Evolutionary conservation across 2,797 vertebrate genomes (phyloP).

Genomic region (Poecilia gillii): DNA sequence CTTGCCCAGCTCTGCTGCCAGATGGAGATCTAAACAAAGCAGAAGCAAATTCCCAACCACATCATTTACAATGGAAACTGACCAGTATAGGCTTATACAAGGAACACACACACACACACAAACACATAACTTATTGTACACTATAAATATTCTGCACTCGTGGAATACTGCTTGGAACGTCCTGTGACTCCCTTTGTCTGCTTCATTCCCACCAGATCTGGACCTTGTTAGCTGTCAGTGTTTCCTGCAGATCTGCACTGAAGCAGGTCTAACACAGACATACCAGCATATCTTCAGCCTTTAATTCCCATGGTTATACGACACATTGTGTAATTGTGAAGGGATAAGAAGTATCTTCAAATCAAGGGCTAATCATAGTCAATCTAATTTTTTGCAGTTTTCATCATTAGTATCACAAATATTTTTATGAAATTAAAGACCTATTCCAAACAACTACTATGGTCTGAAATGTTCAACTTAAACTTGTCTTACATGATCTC

Average conservation of each 20-base stretch:
- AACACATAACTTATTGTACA: constrained; percentile 35
- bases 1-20: constrained; percentile 96
- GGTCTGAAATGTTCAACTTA: background rate
- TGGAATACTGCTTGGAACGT: constrained; percentile 30
- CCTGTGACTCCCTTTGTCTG: constrained; percentile 22
- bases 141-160: constrained; percentile 6
- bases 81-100: background rate
- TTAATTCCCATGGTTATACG: background rate
- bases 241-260: background rate
- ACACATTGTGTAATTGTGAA: background rate
- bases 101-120: background rate
- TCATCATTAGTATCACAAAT: background rate
- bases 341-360: background rate
- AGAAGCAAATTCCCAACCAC: constrained; percentile 42
- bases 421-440: background rate
- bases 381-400: background rate
- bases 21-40: constrained; percentile 87
- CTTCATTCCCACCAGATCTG: constrained; percentile 14
- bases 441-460: background rate
- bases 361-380: background rate
- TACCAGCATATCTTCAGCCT: background rate
- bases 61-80: constrained; percentile 18
- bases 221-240: constrained; percentile 13
- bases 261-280: background rate
- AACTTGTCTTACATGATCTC: background rate